Base-by-base conservation (phyloP, 2,797 vertebrate species). In the Stomatorhinus walkeri region DNA sequence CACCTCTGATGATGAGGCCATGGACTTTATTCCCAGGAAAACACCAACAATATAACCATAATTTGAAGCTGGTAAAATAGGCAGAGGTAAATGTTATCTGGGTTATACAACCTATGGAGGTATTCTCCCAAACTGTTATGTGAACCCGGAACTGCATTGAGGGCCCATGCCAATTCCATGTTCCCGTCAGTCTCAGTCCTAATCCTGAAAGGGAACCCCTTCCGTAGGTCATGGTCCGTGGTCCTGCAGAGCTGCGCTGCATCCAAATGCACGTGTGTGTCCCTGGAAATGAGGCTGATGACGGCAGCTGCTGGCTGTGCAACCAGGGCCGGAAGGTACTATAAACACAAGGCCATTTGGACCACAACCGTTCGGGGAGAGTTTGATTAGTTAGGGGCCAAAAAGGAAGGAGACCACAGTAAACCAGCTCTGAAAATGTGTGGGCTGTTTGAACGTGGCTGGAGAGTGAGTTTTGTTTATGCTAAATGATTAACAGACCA, bases 181-280 rank as follows among this genome's bases (percentile, higher is more conserved):
- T 95, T 95, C 91, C 91, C 92, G 93, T 94, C 93, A 9, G 89
- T 93, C 92, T 89, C 81, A 87, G 87, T 87, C 91, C 93, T 94
- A 93, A 51, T 87, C 92, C 94, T 95, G 93, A 56, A 92, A 92
- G 91, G 87, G 92, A 94, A 91, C 89, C 89, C 93, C 93, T 89
- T 64, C 88, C 87, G 51, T 88, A 90, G 90, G 91, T 91, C 93
- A 87, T 93, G 93, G 93, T 93, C 91, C 85, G n/a, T 89, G 68
- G 88, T 91, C 90, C 90, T 12, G 51, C 14, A 52, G 61, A 87
- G 87, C 9, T 76, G 14, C 0, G 9, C 46, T 6, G 64, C 6
- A 52, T 49, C n/a, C 32, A 54, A 86, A 51, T 89, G 68, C 49
- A 79, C 22, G 22, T 54, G 19, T 68, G 87, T 28, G n/a, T n/a